phyloP scores from a whole-genome alignment of 2,888 invertebrate species.

The Exocentrus adspersus region DNA sequence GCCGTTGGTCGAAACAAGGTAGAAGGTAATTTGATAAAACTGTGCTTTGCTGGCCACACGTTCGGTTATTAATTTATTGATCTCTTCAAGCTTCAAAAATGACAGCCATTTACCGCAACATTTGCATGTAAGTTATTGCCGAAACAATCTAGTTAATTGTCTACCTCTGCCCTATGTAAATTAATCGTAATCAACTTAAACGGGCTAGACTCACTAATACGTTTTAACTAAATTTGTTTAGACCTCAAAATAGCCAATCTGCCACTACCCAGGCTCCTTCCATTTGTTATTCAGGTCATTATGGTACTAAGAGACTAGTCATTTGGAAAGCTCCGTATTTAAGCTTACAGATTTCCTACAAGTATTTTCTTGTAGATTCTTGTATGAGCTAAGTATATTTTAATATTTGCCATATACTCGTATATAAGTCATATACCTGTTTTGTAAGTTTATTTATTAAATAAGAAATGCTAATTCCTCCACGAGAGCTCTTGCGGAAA shows the following conservation, averaged over 20 bases:
- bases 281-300: constrained; percentile 39
- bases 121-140: constrained; percentile 45
- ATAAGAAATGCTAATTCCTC: too few species aligned
- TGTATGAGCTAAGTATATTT: too few species aligned
- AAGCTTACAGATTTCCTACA: background rate
- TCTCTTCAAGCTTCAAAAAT: constrained; percentile 28
- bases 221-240: constrained; percentile 47
- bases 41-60: background rate
- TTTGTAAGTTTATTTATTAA: too few species aligned
- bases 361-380: too few species aligned
- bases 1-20: constrained; percentile 1
- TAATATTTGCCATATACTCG: too few species aligned
- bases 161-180: constrained; percentile 55
- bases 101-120: constrained; percentile 30
- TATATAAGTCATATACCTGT: too few species aligned
- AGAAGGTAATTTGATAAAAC: constrained; percentile 6
- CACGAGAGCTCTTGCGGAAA: too few species aligned
- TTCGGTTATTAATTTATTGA: constrained; percentile 21
- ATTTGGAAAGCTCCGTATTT: constrained; percentile 28
- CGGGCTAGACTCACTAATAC: constrained; percentile 51
- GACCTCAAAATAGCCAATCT: constrained; percentile 46
- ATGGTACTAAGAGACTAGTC: constrained; percentile 31
- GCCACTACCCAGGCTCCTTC: constrained; percentile 39
- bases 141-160: constrained; percentile 55
- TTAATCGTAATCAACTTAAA: constrained; percentile 54